phyloP scores from a whole-genome alignment of 2,113 vertebrate genomes.

The Ophthalmolycus amberensis region DNA sequence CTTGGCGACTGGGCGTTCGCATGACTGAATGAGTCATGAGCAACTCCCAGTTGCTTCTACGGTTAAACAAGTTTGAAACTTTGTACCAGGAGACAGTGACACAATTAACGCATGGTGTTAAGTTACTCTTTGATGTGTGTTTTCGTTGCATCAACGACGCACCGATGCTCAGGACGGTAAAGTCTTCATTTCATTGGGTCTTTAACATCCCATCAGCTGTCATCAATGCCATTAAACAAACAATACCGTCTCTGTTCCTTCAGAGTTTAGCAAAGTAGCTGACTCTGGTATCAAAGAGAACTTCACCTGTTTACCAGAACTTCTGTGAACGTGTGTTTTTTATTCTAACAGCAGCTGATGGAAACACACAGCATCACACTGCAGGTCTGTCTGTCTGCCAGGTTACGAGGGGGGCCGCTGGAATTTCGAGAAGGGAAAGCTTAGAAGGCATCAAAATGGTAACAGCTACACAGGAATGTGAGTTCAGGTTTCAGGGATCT shows the following conservation, averaged over 20 bases:
- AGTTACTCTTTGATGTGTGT: neutral
- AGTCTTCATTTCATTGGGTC: neutral
- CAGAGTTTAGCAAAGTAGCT: neutral
- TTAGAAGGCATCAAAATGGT: slow-evolving; percentile 21
- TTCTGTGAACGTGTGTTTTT: neutral
- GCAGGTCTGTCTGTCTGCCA: neutral
- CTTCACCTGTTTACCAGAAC: slow-evolving; percentile 3
- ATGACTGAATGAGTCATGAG: neutral
- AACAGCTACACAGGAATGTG: slow-evolving; percentile 4
- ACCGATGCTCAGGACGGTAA: neutral
- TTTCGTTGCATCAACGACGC: neutral
- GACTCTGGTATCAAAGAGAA: slow-evolving; percentile 14
- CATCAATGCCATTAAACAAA: neutral
- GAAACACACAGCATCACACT: neutral
- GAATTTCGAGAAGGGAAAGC: slow-evolving; percentile 31
- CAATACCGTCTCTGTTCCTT: neutral
- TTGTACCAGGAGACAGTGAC: neutral
- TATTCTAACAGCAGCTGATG: neutral
- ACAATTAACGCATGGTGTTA: neutral
- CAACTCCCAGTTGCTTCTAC: neutral
- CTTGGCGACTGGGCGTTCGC: no score
- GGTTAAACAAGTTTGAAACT: neutral
- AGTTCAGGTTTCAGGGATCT: slow-evolving; percentile 37
- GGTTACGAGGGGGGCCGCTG: neutral
- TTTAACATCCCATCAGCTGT: neutral